Evolutionary conservation across 1,140 invertebrate genomes (phyloP), one percentile per base, ranked within the genome.

Genomic region (Pogonomyrmex barbatus): DNA sequence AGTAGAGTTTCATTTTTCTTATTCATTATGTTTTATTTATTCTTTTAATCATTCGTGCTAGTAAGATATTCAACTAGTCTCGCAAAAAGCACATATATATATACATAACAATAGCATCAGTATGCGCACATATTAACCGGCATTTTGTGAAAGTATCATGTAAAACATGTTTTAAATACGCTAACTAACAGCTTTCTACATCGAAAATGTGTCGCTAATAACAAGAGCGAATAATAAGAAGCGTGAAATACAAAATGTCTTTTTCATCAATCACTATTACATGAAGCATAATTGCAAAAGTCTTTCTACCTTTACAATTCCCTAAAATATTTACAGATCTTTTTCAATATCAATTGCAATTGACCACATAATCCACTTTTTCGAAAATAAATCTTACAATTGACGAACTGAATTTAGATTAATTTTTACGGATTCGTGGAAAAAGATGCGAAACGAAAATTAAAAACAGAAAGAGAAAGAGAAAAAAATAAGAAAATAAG

Each of bases 91-190:
- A 24, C 52, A 24, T 24, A 24, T 0, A 0, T 58, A 10, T 58
- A 73, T 9, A 14, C 50, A 24, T 83, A 62, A 75, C 54, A 83
- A 83, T 62, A 17, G 17, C 52, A 36, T 71, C 17, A n/a, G 9
- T 70, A 60, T 47, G 42, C 33, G 54, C 42, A 62, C 17, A 83
- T 50, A 83, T 83, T 83, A 83, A 12, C 54, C 30, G 42, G 73
- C 6, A 60, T 73, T 60, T 52, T 33, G 79, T 83, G 79, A 73
- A 83, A 83, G 54, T 71, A 56, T 60, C 54, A n/a, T 24, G 39
- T 62, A 75, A 83, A 83, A 73, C 17, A 47, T 39, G 30, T 82
- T 36, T 71, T 33, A 71, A 82, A 73, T 10, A 17, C 14, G 42
- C 54, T 50, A 56, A 60, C 4, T 47, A 65, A 50, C 54, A 10